Base-by-base conservation (phyloP, 2,797 vertebrate genomes). In the Oceanodroma leucorhoa region DNA sequence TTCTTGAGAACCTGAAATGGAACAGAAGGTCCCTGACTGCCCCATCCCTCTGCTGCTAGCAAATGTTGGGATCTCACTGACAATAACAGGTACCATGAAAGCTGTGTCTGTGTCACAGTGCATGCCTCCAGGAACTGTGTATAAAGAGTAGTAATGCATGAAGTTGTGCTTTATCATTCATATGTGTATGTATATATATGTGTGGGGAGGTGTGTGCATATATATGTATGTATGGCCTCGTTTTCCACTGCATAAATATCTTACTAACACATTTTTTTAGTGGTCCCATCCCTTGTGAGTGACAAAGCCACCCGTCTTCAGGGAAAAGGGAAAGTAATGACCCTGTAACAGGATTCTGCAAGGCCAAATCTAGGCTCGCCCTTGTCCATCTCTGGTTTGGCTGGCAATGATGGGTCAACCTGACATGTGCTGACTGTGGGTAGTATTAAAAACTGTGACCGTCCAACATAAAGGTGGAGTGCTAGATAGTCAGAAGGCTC, bases 121-220 rank as follows among this genome's bases (percentile, higher is more conserved):
- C 11, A 10, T 20, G 16, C 32, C 32, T 64, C 16, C 58, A 76
- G 55, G 21, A 67, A 19, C 27, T 50, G 26, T 16, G 4, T 53
- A 11, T 71, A 55, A 84, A 69, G 38, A 43, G 21, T 3, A 83
- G 20, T 13, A 88, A 69, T 53, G 29, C 27, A 45, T 58, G 19
- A 88, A 82, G 14, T 23, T 60, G 30, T 60, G 41, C 9, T 34
- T 91, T 69, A 36, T 45, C 21, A 23, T 71, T 11, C 4, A 7
- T 70, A 14, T 30, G 5, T 48, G 2, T 54, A 12, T 46, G 1
- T 8, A 1, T 46, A 3, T 26, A 7, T 30, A 1, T 20, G 18
- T 30, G 0, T 40, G 54, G 22, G 53, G 5, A 5, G 34, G 32
- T 22, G 1, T 20, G 2, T 27, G 1, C 9, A 1, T 24, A 9